Conservation (phyloP, 2,888 invertebrate species). For the Lymantria monacha region DNA sequence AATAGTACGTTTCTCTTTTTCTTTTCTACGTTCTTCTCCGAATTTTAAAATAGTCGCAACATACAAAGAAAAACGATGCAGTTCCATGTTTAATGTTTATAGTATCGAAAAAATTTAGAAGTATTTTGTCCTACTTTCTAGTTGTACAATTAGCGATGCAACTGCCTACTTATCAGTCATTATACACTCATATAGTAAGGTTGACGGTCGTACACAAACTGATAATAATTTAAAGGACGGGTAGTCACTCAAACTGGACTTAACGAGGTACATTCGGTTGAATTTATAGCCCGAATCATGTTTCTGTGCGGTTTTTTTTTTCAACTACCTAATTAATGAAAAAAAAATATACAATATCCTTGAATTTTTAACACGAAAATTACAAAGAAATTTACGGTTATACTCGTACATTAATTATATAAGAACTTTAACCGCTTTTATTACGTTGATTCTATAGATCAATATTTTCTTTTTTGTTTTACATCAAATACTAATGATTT, state of each 20-base stretch:
- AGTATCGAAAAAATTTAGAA: conserved; percentile 32
- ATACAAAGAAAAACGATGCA: too few species aligned
- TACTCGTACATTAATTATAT: conserved; percentile 3
- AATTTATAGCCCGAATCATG: conserved; percentile 48
- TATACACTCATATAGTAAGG: too few species aligned
- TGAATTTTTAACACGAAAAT: conserved; percentile 28
- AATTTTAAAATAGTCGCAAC: too few species aligned
- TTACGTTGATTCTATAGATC: too few species aligned
- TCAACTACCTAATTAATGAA: conserved; percentile 56
- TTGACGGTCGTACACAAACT: conserved; percentile 1
- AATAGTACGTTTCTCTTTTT: too few species aligned
- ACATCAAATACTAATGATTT: too few species aligned
- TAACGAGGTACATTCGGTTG: not conserved
- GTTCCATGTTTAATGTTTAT: conserved; percentile 25
- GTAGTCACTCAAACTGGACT: conserved; percentile 10
- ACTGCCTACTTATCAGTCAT: not conserved
- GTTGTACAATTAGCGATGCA: conserved; percentile 10
- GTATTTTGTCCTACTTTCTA: conserved; percentile 25
- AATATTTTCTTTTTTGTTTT: too few species aligned
- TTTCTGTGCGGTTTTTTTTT: conserved; percentile 50
- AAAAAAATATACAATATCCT: conserved; percentile 35
- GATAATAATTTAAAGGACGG: conserved; percentile 24
- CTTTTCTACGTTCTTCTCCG: too few species aligned
- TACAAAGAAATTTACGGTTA: conserved; percentile 5
- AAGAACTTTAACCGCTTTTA: too few species aligned